Conservation (phyloP, 2,797 vertebrate species). For the Synaphobranchus kaupii region DNA sequence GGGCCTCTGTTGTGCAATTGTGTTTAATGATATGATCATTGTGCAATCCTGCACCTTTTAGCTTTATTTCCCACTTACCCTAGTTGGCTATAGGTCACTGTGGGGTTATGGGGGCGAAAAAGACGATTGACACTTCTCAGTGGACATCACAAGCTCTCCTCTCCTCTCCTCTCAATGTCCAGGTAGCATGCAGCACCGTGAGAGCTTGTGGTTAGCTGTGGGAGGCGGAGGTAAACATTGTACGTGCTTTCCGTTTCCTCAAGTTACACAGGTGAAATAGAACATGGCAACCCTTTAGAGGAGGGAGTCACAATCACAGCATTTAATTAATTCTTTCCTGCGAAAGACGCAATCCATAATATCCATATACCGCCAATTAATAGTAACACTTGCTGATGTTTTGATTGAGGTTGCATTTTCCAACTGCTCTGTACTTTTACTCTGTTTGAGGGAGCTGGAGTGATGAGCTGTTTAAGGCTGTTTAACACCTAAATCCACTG, state of each 20-base stretch:
- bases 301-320: neutral
- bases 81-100: neutral
- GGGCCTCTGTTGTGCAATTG: neutral
- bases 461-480: neutral
- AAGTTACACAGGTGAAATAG: neutral
- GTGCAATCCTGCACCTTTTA: neutral
- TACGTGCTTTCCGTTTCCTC: neutral
- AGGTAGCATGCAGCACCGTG: neutral
- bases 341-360: neutral
- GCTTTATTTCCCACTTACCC: neutral
- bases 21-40: slow-evolving; percentile 3
- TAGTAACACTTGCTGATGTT: neutral
- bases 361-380: neutral
- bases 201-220: neutral
- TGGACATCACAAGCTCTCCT: neutral
- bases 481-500: too few relatives aligned
- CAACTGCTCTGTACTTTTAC: neutral
- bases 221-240: neutral
- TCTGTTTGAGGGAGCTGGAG: neutral
- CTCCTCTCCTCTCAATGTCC: neutral
- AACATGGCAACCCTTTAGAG: neutral
- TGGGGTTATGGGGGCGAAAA: neutral
- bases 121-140: neutral
- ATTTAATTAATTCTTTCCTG: neutral
- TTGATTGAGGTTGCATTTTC: neutral